Evolutionary conservation across 1,140 invertebrate genomes (phyloP).

Genomic region (Ceratosolen fusciceps): DNA sequence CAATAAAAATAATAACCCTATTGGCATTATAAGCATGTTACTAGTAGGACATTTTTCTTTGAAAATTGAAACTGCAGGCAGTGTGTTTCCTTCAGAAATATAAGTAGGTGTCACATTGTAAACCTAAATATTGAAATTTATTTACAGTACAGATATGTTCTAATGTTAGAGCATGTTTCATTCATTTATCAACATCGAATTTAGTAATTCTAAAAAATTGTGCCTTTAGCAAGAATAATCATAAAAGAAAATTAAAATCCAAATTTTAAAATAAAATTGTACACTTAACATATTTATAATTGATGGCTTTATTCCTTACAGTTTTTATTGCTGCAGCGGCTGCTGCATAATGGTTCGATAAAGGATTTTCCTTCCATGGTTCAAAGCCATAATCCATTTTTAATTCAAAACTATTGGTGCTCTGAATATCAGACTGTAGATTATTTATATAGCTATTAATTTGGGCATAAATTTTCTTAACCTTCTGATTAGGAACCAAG

Average conservation of each 20-base stretch:
- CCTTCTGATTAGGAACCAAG: constrained; percentile 74
- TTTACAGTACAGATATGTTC: neutral
- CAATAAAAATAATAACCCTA: constrained; percentile 47
- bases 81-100: constrained; percentile 50
- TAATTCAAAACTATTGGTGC: constrained; percentile 47
- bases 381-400: constrained; percentile 49
- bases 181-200: no score
- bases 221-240: neutral
- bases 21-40: constrained; percentile 51
- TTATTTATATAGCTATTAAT: constrained; percentile 49
- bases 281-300: neutral
- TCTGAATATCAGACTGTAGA: constrained; percentile 42
- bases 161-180: neutral
- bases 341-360: constrained; percentile 48
- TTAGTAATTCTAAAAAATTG: no score
- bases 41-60: constrained; percentile 42
- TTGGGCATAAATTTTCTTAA: constrained; percentile 31
- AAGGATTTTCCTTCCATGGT: constrained; percentile 53
- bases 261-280: neutral
- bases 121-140: constrained; percentile 44
- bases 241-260: neutral
- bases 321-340: constrained; percentile 50
- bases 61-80: constrained; percentile 50
- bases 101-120: constrained; percentile 48
- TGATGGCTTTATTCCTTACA: constrained; percentile 23